Conservation (phyloP, 2,888 invertebrate species). For the Amaurobius ferox region DNA sequence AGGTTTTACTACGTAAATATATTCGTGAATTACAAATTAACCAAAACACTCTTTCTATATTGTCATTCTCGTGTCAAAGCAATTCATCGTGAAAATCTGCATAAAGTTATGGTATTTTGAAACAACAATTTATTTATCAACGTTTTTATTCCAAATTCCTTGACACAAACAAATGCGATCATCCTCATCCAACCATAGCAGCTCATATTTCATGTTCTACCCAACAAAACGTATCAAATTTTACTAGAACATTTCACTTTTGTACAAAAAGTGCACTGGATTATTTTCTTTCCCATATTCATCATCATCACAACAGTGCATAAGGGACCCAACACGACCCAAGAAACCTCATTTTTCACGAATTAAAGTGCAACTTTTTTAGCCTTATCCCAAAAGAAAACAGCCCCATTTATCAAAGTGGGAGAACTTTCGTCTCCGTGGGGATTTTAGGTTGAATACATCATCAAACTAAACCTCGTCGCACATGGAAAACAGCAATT, state of each 20-base stretch:
- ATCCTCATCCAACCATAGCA: no score
- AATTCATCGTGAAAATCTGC: no score
- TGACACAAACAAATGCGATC: no score
- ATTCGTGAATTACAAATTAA: no score
- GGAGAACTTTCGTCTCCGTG: background rate
- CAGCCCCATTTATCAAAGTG: background rate
- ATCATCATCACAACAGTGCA: background rate
- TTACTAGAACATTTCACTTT: background rate
- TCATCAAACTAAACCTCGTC: background rate
- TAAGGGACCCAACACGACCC: background rate
- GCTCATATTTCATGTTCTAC: background rate
- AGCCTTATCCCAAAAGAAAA: background rate
- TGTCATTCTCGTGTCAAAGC: no score
- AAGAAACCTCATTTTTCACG: constrained; percentile 13
- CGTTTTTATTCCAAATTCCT: no score
- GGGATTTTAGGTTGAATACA: constrained; percentile 9
- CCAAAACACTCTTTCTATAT: no score
- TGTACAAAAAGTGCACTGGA: background rate
- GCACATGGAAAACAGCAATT: constrained; percentile 14
- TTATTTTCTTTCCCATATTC: constrained; percentile 11
- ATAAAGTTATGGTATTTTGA: no score
- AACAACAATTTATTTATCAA: no score
- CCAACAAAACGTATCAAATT: background rate
- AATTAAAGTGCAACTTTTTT: constrained; percentile 22
- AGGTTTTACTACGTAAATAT: no score